phyloP scores from a whole-genome alignment of 2,797 vertebrate species.

The Takifugu ocellatus region DNA sequence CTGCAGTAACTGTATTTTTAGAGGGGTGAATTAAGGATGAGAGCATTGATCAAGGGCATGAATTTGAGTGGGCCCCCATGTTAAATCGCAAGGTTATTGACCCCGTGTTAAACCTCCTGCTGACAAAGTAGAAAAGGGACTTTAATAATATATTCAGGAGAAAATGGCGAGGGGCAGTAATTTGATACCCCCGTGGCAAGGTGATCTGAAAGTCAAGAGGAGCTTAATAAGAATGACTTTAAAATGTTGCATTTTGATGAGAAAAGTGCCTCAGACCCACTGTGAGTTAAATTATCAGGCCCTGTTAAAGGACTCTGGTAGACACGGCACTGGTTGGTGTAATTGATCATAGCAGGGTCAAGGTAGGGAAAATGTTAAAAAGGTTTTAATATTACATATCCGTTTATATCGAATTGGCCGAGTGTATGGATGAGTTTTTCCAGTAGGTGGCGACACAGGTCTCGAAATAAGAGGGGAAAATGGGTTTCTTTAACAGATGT shows the following conservation, averaged over 20 bases:
- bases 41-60: slow-evolving; percentile 69
- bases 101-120: slow-evolving; percentile 47
- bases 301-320: slow-evolving; percentile 20
- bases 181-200: slow-evolving; percentile 59
- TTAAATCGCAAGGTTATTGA: slow-evolving; percentile 64
- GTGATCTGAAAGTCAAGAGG: slow-evolving; percentile 64
- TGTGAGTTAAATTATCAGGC: slow-evolving; percentile 24
- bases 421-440: slow-evolving; percentile 14
- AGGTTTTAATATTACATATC: background rate
- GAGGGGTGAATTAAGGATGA: slow-evolving; percentile 65
- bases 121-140: slow-evolving; percentile 59
- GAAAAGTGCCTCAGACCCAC: background rate
- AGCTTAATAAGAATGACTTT: slow-evolving; percentile 47
- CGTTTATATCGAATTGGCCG: background rate
- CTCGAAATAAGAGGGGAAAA: background rate
- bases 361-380: background rate
- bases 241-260: slow-evolving; percentile 26
- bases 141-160: slow-evolving; percentile 68
- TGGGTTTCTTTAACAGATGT: background rate
- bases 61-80: slow-evolving; percentile 42
- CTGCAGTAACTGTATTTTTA: slow-evolving; percentile 58
- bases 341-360: background rate
- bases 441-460: slow-evolving; percentile 53
- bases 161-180: slow-evolving; percentile 41
- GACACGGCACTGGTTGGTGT: background rate